Evolutionary conservation across 2,797 vertebrate species (phyloP).

Genomic region (Manis javanica): DNA sequence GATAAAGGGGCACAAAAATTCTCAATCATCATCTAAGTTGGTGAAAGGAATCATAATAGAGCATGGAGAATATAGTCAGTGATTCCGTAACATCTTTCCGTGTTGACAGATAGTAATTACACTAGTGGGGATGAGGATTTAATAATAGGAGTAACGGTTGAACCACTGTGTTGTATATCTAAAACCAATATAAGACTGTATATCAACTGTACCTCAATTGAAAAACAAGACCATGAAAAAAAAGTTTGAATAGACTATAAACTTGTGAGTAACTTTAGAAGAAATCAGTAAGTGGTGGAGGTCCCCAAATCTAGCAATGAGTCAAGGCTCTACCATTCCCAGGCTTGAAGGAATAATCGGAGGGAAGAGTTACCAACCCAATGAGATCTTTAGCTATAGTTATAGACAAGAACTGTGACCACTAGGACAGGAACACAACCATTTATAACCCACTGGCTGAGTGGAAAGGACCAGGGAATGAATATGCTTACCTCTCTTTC

Average conservation of each 20-base stretch:
- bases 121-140: no score
- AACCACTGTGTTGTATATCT: no score
- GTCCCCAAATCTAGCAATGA: not conserved
- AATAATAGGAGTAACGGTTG: no score
- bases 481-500: not conserved
- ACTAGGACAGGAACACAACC: not conserved
- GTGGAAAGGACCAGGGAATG: not conserved
- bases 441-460: not conserved
- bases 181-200: no score
- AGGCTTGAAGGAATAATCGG: not conserved
- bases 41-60: no score
- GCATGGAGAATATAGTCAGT: no score
- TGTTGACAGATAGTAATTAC: no score
- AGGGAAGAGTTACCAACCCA: not conserved
- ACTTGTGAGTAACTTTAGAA: not conserved
- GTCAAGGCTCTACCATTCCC: not conserved
- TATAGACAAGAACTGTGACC: not conserved
- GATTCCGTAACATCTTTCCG: no score
- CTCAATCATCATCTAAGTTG: no score
- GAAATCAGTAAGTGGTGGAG: not conserved
- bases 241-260: not conserved
- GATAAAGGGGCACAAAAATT: no score
- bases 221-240: not conserved
- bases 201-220: no score
- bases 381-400: not conserved